These are phyloP conservation scores for Galeopsomyia nigrocyanea DNA, from an alignment of 2,888 invertebrate genomes.

Conservation along the genomic window DNA sequence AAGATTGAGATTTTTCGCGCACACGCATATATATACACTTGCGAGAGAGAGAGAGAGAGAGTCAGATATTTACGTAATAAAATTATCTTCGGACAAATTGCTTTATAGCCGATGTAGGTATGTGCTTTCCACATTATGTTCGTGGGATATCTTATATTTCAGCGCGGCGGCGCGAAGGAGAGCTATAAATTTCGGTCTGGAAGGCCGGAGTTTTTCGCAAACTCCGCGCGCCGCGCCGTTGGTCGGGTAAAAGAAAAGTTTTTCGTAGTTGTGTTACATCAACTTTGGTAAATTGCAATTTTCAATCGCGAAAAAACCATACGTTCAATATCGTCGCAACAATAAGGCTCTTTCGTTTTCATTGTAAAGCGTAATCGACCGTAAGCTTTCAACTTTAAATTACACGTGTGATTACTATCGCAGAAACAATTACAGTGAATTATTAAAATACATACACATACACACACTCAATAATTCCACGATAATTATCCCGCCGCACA, in stretches of 20 bases:
- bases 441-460: too few species aligned
- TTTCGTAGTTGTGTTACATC: too few species aligned
- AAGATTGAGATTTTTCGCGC: conserved; percentile 23
- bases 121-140: conserved; percentile 1
- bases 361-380: too few species aligned
- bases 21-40: neutral
- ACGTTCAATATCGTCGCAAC: too few species aligned
- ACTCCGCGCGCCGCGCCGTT: too few species aligned
- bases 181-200: conserved; percentile 10
- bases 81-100: conserved; percentile 43
- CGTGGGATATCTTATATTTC: conserved; percentile 11
- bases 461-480: neutral
- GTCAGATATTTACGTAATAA: conserved; percentile 40
- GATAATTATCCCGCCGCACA: neutral
- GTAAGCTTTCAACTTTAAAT: too few species aligned
- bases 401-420: too few species aligned
- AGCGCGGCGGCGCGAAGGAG: conserved; percentile 23
- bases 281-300: too few species aligned
- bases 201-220: neutral
- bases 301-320: too few species aligned
- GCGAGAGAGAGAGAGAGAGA: neutral
- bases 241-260: too few species aligned
- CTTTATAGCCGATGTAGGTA: conserved; percentile 7
- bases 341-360: too few species aligned
- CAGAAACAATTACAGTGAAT: too few species aligned